Evolutionary conservation across 1,140 invertebrate species (phyloP), one percentile per base, ranked within the genome.

Genomic region (Tribolium madens): DNA sequence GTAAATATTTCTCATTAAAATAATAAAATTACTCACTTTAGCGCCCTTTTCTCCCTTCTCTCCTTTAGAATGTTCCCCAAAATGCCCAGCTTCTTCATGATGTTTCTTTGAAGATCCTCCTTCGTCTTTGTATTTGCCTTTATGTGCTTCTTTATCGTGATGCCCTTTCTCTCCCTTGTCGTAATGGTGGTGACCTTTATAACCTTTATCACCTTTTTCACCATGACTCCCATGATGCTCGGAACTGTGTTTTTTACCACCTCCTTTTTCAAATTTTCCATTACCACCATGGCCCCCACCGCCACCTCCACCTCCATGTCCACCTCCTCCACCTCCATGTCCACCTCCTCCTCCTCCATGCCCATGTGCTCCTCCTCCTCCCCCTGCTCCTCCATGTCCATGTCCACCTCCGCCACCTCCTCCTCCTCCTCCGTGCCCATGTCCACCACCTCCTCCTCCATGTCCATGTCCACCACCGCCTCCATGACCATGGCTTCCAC

Each of bases 101-200:
- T 78, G 68, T 18, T 75, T 73, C 18, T 78, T 78, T 15, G 52
- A 68, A 33, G 21, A 15, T 31, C 77, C 77, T 21, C 73, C 77
- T 73, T 80, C 47, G 15, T 78, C 79, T n/a, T 52, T 64, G 50
- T 78, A 76, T 21, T 79, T 70, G 0, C 69, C 52, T 14, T 75
- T 70, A 42, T 72, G 53, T 73, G 60, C 86, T 77, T 90, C 89
- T 76, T 92, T 91, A 76, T 89, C 86, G 79, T 91, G 90, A 36
- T 92, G 88, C 2, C 89, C 90, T 82, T 91, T 90, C n/a, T 91
- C 87, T 1, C 90, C 89, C 75, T 91, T 89, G 47, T 90, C 87
- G 77, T 90, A 87, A 36, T 89, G 86, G 78, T 91, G 90, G 36
- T 90, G 86, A 0, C 88, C 80, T 73, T 89, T 87, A 82, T 88